Base-by-base conservation (phyloP, 2,113 vertebrate species). In the Hemichromis elongatus region DNA sequence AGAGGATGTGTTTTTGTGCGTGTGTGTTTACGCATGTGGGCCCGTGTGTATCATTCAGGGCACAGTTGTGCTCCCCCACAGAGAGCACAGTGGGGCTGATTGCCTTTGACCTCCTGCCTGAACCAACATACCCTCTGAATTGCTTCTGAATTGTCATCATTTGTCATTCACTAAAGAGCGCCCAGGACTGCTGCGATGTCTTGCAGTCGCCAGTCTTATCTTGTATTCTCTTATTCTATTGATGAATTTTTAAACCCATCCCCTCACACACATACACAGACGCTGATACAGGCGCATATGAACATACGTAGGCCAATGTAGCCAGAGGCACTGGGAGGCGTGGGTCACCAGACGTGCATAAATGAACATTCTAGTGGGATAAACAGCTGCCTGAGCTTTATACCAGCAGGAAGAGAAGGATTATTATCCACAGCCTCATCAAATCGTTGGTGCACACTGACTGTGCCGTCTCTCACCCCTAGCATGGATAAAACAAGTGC, bases 141-240 rank as follows among this genome's bases (percentile, higher is more conserved):
- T 92, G 92, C 93, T 91, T 91, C 85, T 83, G 92, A 94, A 95
- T 94, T 93, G 93, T 95, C 93, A 92, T 94, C 90, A 93, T 96
- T 94, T 85, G 93, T 94, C 92, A 93, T 88, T 90, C 92, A 85
- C 89, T 89, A 81, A 93, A 92, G 89, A 93, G 86, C 18, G 13
- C 54, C 83, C 42, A 13, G 37, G 78, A 42, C 56, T 87, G 81
- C 88, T 86, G 59, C 40, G 84, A 88, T 57, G 57, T 88, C 83
- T 85, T 61, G 47, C 19, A 11, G 68, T 50, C 66, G 89, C 85
- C 88, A 90, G 86, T 92, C 90, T 83, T 86, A 92, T 92, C 90
- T 92, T 87, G 89, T 90, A 82, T 85, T 90, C 86, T 78, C 88
- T 90, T 90, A 82, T 85, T 90, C 82, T 81, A 14, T 83, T 79